A percentile compares a stretch with the other conserved stretches of the same genome.
Conservation (phyloP, 2,888 invertebrate species). For the Drosophila kambysellisi region DNA sequence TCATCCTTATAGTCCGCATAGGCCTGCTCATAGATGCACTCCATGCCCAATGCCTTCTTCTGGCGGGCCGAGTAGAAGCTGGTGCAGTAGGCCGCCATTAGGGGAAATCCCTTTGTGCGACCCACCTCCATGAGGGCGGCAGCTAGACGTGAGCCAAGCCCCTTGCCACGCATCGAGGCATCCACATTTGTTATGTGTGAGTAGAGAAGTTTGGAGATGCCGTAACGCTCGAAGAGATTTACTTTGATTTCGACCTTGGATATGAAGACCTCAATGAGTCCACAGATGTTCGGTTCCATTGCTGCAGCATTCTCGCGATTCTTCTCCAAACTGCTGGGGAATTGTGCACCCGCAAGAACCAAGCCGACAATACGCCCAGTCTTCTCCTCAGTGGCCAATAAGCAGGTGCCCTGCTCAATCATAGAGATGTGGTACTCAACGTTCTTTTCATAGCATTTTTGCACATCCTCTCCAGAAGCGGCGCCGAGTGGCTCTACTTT, state of each 20-base stretch:
- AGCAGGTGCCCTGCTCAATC: constrained; percentile 51
- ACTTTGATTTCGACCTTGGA: constrained; percentile 59
- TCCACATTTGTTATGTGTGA: constrained; percentile 67
- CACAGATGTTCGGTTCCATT: constrained; percentile 48
- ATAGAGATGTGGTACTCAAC: constrained; percentile 50
- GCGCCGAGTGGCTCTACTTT: constrained; percentile 47
- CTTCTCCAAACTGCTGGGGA: constrained; percentile 35
- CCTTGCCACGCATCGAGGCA: constrained; percentile 62
- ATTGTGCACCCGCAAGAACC: constrained; percentile 45
- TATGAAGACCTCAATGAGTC: constrained; percentile 50
- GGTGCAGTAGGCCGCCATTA: constrained; percentile 66
- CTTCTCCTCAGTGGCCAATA: constrained; percentile 44
- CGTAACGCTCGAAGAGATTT: constrained; percentile 64
- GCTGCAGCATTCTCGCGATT: constrained; percentile 38
- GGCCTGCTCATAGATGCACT: constrained; percentile 49
- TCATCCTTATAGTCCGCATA: constrained; percentile 67
- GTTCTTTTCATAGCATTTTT: constrained; percentile 30
- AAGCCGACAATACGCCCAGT: constrained; percentile 48
- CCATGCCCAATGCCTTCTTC: constrained; percentile 69
- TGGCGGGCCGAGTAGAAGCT: constrained; percentile 74
- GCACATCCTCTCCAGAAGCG: constrained; percentile 39
- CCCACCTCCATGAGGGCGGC: constrained; percentile 64
- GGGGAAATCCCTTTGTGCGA: constrained; percentile 53
- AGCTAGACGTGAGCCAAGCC: constrained; percentile 65
- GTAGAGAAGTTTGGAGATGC: constrained; percentile 60